These are phyloP conservation scores for Salpingus planirostris DNA, from an alignment of 2,888 invertebrate species.

Conservation along the genomic window DNA sequence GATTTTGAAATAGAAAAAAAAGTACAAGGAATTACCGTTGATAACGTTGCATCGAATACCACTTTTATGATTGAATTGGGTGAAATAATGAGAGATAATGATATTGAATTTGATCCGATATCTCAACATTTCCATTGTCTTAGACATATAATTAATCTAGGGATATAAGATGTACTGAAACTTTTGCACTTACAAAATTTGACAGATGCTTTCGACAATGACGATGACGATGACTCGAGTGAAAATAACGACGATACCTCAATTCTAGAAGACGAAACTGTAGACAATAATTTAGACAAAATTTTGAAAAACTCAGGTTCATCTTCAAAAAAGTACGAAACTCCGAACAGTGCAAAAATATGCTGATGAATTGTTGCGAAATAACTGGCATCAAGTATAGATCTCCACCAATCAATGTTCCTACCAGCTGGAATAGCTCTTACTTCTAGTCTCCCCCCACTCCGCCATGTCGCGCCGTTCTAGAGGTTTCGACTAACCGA, in stretches of 20 bases:
- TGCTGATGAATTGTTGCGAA: slow-evolving; percentile 13
- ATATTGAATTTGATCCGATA: slow-evolving; percentile 1
- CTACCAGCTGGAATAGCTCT: slow-evolving; percentile 14
- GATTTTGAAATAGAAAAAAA: not conserved
- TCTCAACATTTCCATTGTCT: slow-evolving; percentile 6
- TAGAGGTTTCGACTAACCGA: too few species aligned
- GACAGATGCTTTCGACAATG: not conserved
- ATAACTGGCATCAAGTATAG: slow-evolving; percentile 9
- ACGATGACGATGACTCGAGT: too few species aligned
- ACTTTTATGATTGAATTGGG: slow-evolving; percentile 3
- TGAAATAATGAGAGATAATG: not conserved
- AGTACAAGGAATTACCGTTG: slow-evolving; percentile 5
- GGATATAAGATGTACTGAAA: slow-evolving; percentile 4
- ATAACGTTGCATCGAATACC: slow-evolving; percentile 4
- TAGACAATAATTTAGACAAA: too few species aligned
- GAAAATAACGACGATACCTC: not conserved
- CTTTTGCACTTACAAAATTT: not conserved
- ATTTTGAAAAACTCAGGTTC: not conserved
- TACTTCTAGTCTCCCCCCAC: too few species aligned
- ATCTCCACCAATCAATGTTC: slow-evolving; percentile 12
- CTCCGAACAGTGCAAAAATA: slow-evolving; percentile 7
- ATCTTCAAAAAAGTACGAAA: slow-evolving; percentile 12
- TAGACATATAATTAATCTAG: slow-evolving; percentile 6
- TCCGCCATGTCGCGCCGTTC: too few species aligned
- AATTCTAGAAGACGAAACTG: not conserved